phyloP scores from a whole-genome alignment of 53 echinoderm and acorn worm species.

The Mesocentrotus franciscanus region DNA sequence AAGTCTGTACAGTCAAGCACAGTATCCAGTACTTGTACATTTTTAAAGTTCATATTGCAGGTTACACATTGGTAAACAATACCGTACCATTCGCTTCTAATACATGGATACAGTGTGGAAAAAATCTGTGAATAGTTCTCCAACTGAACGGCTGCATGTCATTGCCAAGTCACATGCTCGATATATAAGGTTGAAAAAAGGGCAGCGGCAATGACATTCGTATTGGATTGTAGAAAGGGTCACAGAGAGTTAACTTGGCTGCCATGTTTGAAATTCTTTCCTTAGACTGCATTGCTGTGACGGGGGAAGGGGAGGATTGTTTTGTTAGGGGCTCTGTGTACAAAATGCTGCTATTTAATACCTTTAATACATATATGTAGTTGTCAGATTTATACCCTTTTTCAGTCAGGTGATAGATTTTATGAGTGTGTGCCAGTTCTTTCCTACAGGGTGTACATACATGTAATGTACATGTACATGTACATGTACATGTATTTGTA shows the following conservation, averaged over 20 bases:
- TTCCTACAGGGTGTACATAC: too few relatives aligned
- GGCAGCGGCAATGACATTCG: neutral
- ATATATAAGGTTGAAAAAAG: neutral
- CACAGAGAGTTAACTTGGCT: neutral
- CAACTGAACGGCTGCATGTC: neutral
- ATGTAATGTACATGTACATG: too few relatives aligned
- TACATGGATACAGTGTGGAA: neutral
- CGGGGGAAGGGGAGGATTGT: neutral
- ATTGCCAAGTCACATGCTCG: neutral
- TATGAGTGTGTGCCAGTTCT: too few relatives aligned
- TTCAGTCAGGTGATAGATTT: neutral
- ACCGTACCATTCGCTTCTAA: neutral
- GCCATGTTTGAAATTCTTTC: neutral
- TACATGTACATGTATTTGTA: too few relatives aligned
- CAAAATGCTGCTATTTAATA: neutral
- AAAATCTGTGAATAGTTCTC: neutral
- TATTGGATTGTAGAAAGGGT: neutral
- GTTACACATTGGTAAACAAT: neutral
- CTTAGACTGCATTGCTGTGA: neutral
- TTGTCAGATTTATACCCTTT: neutral
- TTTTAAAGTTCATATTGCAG: neutral
- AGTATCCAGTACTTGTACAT: too few relatives aligned
- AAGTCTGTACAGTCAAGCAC: too few relatives aligned
- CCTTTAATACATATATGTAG: too few relatives aligned
- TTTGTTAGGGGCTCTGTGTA: neutral